Evolutionary conservation across 2,797 vertebrate genomes (phyloP).

Genomic region (Falco columbarius): DNA sequence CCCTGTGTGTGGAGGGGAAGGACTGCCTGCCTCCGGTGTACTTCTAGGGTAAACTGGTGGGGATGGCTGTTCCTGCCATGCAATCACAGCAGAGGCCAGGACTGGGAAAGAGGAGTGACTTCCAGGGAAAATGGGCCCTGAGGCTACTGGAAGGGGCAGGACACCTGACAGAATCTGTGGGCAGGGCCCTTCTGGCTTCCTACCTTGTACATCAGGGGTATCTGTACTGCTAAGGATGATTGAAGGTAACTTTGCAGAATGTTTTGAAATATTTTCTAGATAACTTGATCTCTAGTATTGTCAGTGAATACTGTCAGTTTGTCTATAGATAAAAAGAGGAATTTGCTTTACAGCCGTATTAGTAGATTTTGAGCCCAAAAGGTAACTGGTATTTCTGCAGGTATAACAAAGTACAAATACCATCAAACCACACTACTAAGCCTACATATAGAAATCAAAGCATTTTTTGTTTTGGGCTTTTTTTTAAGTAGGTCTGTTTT

Average conservation of each 20-base stretch:
- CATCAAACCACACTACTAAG: not conserved
- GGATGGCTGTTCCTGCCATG: not conserved
- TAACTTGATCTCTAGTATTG: not conserved
- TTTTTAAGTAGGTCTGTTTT: not conserved
- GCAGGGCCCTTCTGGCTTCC: rapidly evolving
- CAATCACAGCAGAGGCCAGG: not conserved
- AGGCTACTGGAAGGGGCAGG: not conserved
- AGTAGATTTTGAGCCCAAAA: not conserved
- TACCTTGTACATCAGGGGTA: rapidly evolving
- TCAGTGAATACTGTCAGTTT: not conserved
- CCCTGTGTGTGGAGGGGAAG: not conserved
- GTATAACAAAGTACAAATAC: not conserved
- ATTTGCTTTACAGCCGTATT: not conserved
- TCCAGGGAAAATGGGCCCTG: not conserved
- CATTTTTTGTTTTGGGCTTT: not conserved
- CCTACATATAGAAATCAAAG: not conserved
- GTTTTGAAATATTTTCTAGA: not conserved
- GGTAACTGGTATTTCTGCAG: not conserved
- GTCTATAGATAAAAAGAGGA: not conserved
- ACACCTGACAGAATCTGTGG: not conserved
- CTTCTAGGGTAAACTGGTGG: not conserved
- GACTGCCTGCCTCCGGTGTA: rapidly evolving
- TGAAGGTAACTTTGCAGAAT: not conserved
- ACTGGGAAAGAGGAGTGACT: not conserved
- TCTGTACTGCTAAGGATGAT: not conserved